Evolutionary conservation across 1,140 invertebrate genomes (phyloP).

Genomic region (Nephila pilipes): DNA sequence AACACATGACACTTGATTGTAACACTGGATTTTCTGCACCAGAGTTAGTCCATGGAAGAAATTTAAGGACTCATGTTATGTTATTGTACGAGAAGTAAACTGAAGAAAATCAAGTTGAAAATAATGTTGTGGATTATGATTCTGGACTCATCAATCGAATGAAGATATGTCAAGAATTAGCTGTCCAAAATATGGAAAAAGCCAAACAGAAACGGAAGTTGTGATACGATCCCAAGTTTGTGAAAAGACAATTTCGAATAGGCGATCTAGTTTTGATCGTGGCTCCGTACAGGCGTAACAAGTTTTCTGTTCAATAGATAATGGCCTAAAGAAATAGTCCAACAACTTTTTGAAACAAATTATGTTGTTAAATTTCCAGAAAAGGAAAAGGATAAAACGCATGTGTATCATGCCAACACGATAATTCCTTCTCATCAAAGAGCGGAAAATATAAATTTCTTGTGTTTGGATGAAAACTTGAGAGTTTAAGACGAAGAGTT

Average conservation of each 20-base stretch:
- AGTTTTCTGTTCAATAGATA: conserved; percentile 25
- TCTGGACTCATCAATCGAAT: neutral
- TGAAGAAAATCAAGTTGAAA: too few species aligned
- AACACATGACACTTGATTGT: too few species aligned
- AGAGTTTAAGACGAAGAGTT: neutral
- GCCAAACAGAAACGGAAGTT: conserved; percentile 1
- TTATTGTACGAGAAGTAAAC: too few species aligned
- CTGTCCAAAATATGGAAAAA: neutral
- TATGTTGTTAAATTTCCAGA: conserved; percentile 15
- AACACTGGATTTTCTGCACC: too few species aligned
- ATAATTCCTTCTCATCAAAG: neutral
- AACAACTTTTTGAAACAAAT: conserved; percentile 35
- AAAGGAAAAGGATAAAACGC: neutral
- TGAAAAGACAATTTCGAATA: neutral
- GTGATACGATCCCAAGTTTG: neutral
- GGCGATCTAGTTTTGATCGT: neutral
- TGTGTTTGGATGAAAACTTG: neutral
- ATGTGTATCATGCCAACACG: conserved; percentile 2
- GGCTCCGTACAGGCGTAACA: neutral
- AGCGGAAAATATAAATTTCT: conserved; percentile 23
- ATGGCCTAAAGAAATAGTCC: neutral
- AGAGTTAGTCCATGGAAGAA: too few species aligned
- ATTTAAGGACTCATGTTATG: too few species aligned
- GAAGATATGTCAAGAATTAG: neutral
- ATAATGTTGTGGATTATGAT: too few species aligned